phyloP scores from a whole-genome alignment of 1,140 invertebrate genomes.

The Scaptomyza montana region DNA sequence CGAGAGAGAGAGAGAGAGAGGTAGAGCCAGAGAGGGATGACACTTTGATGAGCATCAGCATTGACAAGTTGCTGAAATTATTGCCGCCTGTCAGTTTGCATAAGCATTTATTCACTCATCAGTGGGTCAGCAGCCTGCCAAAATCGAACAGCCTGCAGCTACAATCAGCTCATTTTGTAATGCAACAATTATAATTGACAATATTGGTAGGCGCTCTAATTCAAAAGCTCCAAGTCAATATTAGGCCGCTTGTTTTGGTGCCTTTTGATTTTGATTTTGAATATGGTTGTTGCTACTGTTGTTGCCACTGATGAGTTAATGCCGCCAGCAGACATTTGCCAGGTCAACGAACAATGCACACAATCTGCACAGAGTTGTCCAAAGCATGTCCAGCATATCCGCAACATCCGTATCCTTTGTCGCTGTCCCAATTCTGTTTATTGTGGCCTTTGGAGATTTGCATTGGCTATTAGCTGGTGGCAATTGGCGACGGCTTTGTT shows the following conservation, averaged over 20 bases:
- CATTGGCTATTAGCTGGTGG: slow-evolving; percentile 69
- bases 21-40: slow-evolving; percentile 50
- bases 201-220: slow-evolving; percentile 10
- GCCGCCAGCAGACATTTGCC: slow-evolving; percentile 66
- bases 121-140: slow-evolving; percentile 36
- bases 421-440: slow-evolving; percentile 48
- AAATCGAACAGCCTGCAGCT: background rate
- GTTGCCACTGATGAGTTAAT: slow-evolving; percentile 69
- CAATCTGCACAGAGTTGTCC: background rate
- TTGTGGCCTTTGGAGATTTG: slow-evolving; percentile 66
- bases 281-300: slow-evolving; percentile 1
- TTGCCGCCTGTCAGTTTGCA: slow-evolving; percentile 72
- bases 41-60: slow-evolving; percentile 77
- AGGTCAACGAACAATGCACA: slow-evolving; percentile 31
- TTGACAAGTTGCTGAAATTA: slow-evolving; percentile 78
- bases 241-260: slow-evolving; percentile 24
- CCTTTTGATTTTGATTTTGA: slow-evolving; percentile 32
- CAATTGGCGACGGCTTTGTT: slow-evolving; percentile 32
- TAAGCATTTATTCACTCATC: slow-evolving; percentile 71
- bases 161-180: slow-evolving; percentile 17
- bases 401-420: slow-evolving; percentile 34
- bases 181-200: slow-evolving; percentile 63
- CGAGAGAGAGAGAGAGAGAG: background rate
- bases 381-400: slow-evolving; percentile 1
- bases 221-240: slow-evolving; percentile 42